Conservation (phyloP, 2,113 vertebrate species). For the Menura novaehollandiae region DNA sequence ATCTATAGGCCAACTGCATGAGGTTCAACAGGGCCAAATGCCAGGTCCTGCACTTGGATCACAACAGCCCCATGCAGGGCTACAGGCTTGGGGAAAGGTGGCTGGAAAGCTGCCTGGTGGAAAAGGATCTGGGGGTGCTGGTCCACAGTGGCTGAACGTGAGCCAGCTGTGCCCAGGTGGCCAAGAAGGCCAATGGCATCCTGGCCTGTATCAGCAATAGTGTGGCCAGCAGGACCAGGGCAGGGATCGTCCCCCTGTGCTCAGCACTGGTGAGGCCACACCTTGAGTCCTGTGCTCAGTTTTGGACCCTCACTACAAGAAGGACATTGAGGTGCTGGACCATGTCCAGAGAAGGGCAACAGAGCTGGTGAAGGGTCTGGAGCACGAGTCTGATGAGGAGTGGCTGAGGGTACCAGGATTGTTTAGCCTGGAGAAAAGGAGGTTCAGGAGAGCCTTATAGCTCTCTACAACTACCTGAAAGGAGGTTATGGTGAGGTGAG, state of each 20-base stretch:
- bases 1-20: neutral
- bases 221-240: neutral
- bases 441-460: neutral
- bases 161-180: neutral
- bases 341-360: neutral
- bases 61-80: neutral
- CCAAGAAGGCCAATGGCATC: neutral
- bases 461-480: neutral
- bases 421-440: neutral
- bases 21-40: neutral
- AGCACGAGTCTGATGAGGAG: neutral
- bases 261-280: fast-evolving
- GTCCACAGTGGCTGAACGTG: neutral
- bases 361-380: neutral
- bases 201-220: neutral
- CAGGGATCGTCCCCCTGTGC: neutral
- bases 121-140: neutral
- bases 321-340: neutral
- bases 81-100: neutral
- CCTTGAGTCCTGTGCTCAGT: neutral
- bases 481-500: neutral
- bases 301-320: neutral
- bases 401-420: fast-evolving
- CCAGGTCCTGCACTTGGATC: neutral
- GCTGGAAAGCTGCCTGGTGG: neutral